Percentiles rank a stretch among this genome's conserved stretches.
Evolutionary conservation across 2,113 vertebrate species (phyloP).

Genomic region (Callaeas wilsoni): DNA sequence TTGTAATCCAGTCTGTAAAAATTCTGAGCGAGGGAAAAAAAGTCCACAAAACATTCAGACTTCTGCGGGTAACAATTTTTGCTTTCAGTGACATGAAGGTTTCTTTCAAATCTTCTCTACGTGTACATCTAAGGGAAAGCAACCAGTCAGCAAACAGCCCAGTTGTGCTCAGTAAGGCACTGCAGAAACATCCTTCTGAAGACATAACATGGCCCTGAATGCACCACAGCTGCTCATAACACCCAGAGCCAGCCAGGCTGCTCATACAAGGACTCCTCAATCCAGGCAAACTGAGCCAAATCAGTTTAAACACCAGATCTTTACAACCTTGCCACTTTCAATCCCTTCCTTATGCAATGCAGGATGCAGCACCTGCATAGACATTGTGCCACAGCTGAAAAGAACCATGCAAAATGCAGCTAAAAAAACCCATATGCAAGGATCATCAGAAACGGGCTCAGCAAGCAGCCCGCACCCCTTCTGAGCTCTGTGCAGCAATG

Average conservation of each 20-base stretch:
- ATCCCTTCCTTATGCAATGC: background rate
- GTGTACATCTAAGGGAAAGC: background rate
- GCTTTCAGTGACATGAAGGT: background rate
- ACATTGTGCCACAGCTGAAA: background rate
- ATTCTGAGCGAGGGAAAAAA: background rate
- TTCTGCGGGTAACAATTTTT: background rate
- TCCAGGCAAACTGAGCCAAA: background rate
- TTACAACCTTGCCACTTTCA: background rate
- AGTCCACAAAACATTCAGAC: background rate
- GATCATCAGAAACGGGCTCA: background rate
- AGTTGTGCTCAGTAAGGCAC: background rate
- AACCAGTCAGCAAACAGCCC: background rate
- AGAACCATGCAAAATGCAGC: background rate
- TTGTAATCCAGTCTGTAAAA: background rate
- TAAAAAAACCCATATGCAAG: background rate
- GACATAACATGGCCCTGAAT: background rate
- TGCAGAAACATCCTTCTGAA: background rate
- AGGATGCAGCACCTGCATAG: background rate
- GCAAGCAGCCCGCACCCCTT: background rate
- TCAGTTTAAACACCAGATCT: background rate
- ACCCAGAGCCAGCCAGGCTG: background rate
- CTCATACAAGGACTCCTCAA: background rate
- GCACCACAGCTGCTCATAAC: background rate
- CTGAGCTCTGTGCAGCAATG: background rate
- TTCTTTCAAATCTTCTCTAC: background rate